Conservation (phyloP, 2,113 vertebrate genomes). For the Myotis davidii region DNA sequence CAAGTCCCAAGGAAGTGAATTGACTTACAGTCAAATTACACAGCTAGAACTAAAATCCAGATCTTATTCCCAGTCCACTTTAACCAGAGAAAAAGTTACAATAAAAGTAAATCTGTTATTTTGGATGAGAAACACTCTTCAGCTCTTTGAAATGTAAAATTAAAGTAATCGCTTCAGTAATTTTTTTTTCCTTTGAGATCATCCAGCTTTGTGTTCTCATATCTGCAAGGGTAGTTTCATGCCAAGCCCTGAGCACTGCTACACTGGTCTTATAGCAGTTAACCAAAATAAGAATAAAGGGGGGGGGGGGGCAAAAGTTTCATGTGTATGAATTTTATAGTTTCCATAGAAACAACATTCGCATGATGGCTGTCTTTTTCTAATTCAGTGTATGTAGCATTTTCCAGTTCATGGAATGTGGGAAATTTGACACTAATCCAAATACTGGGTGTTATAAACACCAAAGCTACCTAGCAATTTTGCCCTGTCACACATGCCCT, state of each 20-base stretch:
- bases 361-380: not conserved
- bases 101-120: conserved; percentile 3
- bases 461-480: conserved; percentile 24
- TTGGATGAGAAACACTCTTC: not conserved
- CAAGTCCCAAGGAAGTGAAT: not conserved
- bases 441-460: conserved; percentile 20
- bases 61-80: not conserved
- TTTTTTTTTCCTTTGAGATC: not conserved
- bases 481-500: not conserved
- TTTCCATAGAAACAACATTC: not conserved
- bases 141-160: conserved; percentile 43
- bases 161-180: not conserved
- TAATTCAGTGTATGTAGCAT: not conserved
- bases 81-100: conserved; percentile 8
- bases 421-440: not conserved
- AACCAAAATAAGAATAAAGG: conserved; percentile 11
- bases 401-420: not conserved
- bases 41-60: conserved; percentile 11
- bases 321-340: not conserved
- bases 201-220: not conserved
- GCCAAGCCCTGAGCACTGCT: not conserved
- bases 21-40: conserved; percentile 20
- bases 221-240: not conserved
- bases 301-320: not conserved
- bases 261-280: not conserved